Base-by-base conservation (phyloP, 2,113 vertebrate genomes). In the Sterna hirundo region DNA sequence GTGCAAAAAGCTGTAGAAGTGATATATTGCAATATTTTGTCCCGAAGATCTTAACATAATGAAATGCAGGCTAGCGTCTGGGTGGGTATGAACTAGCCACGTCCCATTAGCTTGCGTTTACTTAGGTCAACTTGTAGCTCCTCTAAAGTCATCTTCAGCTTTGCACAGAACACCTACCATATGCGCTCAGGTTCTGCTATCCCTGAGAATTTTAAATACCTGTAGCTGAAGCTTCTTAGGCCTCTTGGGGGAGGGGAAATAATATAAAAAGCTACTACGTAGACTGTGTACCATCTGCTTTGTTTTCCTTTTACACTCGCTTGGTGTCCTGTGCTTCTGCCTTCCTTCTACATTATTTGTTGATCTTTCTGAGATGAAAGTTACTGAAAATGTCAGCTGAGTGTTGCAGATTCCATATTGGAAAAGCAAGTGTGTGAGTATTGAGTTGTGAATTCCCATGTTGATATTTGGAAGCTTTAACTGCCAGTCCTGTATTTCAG, bases 231-330 rank as follows among this genome's bases (percentile, higher is more conserved):
- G 70, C 5, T 55, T 64, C 83, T 86, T 46, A 74, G 64, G 20
- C 60, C 11, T 76, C 21, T 26, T 42, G 65, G 8, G 6, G 25
- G 6, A 4, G 2, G 7, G 5, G 0, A 9, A 38, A 7, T 3
- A 11, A 36, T 32, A 36, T 46, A 44, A 61, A 38, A 69, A 38
- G 14, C 7, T 17, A 18, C 3, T 38, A 8, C 13, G 6, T 66
- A 54, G 75, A 46, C 36, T 26, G 9, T 38, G 18, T 75, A 61
- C 27, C 27, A 58, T 13, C 47, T 77, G 30, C 46, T 86, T 90
- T 80, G 27, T 38, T 88, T 90, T 90, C 19, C 13, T 88, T 84
- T 74, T 69, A 16, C 19, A 32, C 23, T 20, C 3, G 4, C 15
- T 83, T 78, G 44, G 10, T 79, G 25, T 88, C 74, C 4, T 5